Percentiles rank a stretch among this genome's conserved stretches.
These are phyloP conservation scores for Lycodopsis pacificus DNA, from an alignment of 2,797 vertebrate species.

Conservation along the genomic window DNA sequence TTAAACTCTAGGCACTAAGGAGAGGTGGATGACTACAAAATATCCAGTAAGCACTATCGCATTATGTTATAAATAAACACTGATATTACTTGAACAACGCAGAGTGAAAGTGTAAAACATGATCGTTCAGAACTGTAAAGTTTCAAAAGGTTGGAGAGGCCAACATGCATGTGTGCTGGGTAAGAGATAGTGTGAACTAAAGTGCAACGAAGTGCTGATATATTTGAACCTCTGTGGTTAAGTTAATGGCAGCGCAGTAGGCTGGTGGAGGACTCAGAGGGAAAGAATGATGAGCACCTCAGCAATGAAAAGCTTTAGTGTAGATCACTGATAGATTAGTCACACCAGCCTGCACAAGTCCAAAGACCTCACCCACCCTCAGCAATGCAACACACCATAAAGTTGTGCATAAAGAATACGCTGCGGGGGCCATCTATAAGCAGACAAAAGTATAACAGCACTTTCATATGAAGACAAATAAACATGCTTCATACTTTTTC, in stretches of 20 bases:
- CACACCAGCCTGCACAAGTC: constrained; percentile 52
- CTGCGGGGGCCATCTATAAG: not conserved
- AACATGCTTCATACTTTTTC: constrained; percentile 19
- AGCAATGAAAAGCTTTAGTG: constrained; percentile 67
- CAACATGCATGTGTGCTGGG: not conserved
- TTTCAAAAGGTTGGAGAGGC: constrained; percentile 3
- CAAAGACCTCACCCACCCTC: constrained; percentile 55
- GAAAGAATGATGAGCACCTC: constrained; percentile 79
- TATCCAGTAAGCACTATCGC: constrained; percentile 10
- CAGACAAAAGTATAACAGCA: not conserved
- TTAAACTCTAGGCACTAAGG: not conserved
- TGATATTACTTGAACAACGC: constrained; percentile 7
- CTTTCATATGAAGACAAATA: constrained; percentile 20
- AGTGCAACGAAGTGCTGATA: constrained; percentile 36
- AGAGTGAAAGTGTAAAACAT: constrained; percentile 11
- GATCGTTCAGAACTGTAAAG: not conserved
- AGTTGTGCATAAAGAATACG: constrained; percentile 15
- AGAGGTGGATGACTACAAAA: not conserved
- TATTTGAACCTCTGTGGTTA: constrained; percentile 53
- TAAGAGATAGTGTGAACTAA: constrained; percentile 19
- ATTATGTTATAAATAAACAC: constrained; percentile 22
- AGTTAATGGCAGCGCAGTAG: constrained; percentile 51
- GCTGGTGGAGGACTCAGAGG: constrained; percentile 66
- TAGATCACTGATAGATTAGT: constrained; percentile 75
- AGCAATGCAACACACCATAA: constrained; percentile 39